Percentiles rank a stretch among this genome's conserved stretches.
Evolutionary conservation across 2,113 vertebrate species (phyloP).

Genomic region (Micronycteris hirsuta): DNA sequence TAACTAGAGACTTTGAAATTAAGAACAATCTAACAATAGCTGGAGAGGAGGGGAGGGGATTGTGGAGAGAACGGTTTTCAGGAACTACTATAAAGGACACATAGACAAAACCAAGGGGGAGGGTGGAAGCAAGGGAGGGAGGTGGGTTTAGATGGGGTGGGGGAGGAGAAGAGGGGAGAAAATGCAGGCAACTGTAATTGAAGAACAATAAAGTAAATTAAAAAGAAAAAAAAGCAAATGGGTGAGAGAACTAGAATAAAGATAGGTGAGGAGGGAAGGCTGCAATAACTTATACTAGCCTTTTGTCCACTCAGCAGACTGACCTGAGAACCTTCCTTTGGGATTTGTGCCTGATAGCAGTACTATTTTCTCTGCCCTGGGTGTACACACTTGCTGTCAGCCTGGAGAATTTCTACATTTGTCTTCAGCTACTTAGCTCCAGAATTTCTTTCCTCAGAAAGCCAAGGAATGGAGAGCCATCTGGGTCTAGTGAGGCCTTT

Average conservation of each 20-base stretch:
- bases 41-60: no score
- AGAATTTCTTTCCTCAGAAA: neutral
- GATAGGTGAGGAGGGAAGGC: neutral
- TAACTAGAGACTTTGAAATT: no score
- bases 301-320: neutral
- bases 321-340: neutral
- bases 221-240: neutral
- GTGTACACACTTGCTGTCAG: neutral
- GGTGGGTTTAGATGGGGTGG: no score
- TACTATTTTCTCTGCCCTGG: neutral
- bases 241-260: neutral
- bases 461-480: neutral
- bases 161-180: no score
- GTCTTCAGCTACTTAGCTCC: neutral
- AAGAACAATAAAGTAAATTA: no score
- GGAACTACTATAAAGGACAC: no score
- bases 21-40: no score
- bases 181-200: no score
- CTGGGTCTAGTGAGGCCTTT: neutral
- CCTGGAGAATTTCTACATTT: neutral
- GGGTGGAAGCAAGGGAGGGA: no score
- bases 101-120: no score
- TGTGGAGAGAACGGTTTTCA: no score
- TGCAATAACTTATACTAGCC: neutral
- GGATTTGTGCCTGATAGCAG: neutral